These are phyloP conservation scores for Oncorhynchus clarkii DNA, from an alignment of 2,113 vertebrate species.

Conservation along the genomic window DNA sequence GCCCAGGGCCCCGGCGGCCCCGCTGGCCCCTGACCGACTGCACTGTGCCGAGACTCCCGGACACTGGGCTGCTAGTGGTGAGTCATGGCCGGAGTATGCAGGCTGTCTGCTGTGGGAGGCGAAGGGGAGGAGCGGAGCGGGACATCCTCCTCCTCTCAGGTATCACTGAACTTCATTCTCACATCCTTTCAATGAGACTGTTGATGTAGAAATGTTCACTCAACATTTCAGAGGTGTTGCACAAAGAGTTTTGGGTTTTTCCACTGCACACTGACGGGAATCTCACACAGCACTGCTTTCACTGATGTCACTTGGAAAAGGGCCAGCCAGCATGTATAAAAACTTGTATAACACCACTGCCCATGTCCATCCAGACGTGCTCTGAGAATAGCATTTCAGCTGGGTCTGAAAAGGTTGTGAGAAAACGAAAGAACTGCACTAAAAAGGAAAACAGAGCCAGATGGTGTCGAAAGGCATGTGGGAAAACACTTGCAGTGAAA, in stretches of 20 bases:
- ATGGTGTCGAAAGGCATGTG: conserved; percentile 61
- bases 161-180: conserved; percentile 6
- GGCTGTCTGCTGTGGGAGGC: conserved; percentile 39
- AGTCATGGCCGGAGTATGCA: conserved; percentile 65
- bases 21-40: conserved; percentile 10
- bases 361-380: conserved; percentile 60
- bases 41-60: conserved; percentile 40
- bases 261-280: background rate
- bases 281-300: conserved; percentile 36
- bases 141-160: conserved; percentile 25
- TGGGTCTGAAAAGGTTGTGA: conserved; percentile 67
- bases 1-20: conserved; percentile 48
- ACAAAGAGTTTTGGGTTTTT: too few relatives aligned
- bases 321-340: conserved; percentile 61
- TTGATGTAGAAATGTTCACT: background rate
- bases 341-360: conserved; percentile 57
- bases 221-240: background rate
- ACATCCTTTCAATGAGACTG: background rate
- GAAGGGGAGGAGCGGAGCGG: conserved; percentile 9
- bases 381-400: conserved; percentile 65
- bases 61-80: conserved; percentile 44
- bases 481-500: conserved; percentile 51
- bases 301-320: conserved; percentile 63
- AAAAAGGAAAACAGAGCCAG: conserved; percentile 67
- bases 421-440: conserved; percentile 64